Evolutionary conservation across 1,140 invertebrate species (phyloP).

Genomic region (Temnothorax longispinosus): DNA sequence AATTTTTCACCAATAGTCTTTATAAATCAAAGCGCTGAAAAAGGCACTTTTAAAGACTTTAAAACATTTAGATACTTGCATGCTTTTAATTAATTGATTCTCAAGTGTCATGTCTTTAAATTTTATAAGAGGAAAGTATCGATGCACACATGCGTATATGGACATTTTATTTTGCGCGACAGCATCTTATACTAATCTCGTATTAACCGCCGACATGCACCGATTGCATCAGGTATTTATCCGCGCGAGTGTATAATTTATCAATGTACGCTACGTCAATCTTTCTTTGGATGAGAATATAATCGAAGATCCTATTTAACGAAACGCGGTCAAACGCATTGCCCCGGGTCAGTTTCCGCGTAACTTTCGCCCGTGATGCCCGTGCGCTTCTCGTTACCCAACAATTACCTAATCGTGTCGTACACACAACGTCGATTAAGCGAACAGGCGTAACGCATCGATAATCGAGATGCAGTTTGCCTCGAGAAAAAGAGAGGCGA

Average conservation of each 20-base stretch:
- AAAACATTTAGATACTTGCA: neutral
- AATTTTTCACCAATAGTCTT: neutral
- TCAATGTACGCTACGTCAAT: neutral
- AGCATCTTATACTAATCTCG: neutral
- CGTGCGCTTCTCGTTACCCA: conserved; percentile 68
- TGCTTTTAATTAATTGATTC: neutral
- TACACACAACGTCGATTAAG: conserved; percentile 15
- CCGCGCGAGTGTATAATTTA: neutral
- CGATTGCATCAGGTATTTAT: neutral
- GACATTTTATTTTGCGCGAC: neutral
- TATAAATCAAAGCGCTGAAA: neutral
- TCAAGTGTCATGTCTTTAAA: neutral
- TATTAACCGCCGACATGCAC: neutral
- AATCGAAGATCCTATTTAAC: conserved; percentile 28
- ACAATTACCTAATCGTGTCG: conserved; percentile 72
- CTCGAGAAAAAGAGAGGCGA: conserved; percentile 32
- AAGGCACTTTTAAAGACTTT: neutral
- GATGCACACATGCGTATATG: neutral
- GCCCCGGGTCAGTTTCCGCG: conserved; percentile 71
- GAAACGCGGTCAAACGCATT: conserved; percentile 75
- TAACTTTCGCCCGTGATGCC: conserved; percentile 74
- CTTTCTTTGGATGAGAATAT: conserved; percentile 20
- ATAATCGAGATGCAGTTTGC: conserved; percentile 27
- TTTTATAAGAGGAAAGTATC: neutral
- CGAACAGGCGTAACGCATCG: conserved; percentile 24